These are phyloP conservation scores for Sarcophaga caerulescens DNA, from an alignment of 2,888 invertebrate genomes.

Conservation along the genomic window DNA sequence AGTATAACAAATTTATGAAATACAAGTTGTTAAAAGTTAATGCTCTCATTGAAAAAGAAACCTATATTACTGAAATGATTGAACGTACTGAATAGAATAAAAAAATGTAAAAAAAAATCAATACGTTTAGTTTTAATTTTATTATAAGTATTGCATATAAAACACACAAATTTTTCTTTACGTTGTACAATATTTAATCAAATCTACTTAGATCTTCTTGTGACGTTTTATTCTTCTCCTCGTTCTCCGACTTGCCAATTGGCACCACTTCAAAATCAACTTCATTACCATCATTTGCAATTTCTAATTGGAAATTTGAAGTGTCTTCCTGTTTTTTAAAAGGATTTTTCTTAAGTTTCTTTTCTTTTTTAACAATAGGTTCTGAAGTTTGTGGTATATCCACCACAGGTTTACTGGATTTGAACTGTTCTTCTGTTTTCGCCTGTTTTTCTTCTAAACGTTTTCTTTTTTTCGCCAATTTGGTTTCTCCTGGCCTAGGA, in stretches of 20 bases:
- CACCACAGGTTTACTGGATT: conserved; percentile 1
- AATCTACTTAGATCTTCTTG: conserved; percentile 72
- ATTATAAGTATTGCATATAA: conserved; percentile 24
- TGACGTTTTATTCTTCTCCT: background rate
- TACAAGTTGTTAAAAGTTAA: conserved; percentile 20
- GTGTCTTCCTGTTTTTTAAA: conserved; percentile 30
- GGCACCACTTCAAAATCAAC: conserved; percentile 75
- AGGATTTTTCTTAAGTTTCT: conserved; percentile 47
- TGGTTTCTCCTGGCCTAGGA: conserved; percentile 41
- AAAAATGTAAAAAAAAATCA: conserved; percentile 27
- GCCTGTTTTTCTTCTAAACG: conserved; percentile 34
- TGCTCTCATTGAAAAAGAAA: conserved; percentile 4
- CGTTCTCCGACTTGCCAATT: conserved; percentile 24
- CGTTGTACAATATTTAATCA: conserved; percentile 69
- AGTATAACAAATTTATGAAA: conserved; percentile 23
- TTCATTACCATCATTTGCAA: conserved; percentile 25
- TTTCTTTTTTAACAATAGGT: conserved; percentile 36
- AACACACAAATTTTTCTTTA: conserved; percentile 10
- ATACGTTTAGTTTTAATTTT: conserved; percentile 9
- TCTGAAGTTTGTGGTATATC: background rate
- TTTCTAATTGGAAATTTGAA: background rate
- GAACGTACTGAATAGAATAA: conserved; percentile 47
- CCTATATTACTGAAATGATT: conserved; percentile 16
- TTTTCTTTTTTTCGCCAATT: conserved; percentile 61
- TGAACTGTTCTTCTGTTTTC: background rate